These are phyloP conservation scores for Chloropsis hardwickii DNA, from an alignment of 2,113 vertebrate genomes.

Conservation along the genomic window DNA sequence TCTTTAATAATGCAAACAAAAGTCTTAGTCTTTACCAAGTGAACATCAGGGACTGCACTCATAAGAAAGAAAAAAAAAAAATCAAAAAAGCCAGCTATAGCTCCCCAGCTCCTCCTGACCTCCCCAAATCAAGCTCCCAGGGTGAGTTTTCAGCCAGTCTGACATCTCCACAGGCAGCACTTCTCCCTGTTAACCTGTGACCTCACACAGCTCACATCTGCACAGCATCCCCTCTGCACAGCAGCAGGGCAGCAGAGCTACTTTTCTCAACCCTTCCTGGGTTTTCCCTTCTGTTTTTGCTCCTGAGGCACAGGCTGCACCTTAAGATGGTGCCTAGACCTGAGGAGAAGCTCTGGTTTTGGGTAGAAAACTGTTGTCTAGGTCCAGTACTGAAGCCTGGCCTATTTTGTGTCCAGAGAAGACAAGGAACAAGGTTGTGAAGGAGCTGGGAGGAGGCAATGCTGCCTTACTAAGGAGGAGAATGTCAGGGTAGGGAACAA, in stretches of 20 bases:
- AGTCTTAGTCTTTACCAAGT: neutral
- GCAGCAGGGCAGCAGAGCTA: neutral
- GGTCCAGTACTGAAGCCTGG: neutral
- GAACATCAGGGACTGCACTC: neutral
- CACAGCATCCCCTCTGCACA: neutral
- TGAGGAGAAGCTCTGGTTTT: neutral
- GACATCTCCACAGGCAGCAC: neutral
- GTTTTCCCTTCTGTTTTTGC: neutral
- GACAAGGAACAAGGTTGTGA: neutral
- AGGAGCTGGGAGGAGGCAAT: neutral
- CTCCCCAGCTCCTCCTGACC: neutral
- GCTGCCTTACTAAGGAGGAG: neutral
- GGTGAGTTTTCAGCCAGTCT: neutral
- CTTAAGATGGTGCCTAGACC: neutral
- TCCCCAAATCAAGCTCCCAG: neutral
- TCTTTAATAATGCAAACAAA: neutral
- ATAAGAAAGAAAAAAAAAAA: neutral
- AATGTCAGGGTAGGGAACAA: neutral
- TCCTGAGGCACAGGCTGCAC: neutral
- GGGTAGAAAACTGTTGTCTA: neutral
- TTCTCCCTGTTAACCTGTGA: slow-evolving; percentile 64
- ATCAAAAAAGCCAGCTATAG: neutral
- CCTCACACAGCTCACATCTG: slow-evolving; percentile 18
- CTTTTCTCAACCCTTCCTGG: neutral
- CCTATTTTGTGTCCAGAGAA: neutral